Conservation (phyloP, 2,113 vertebrate species). For the Grus americana region DNA sequence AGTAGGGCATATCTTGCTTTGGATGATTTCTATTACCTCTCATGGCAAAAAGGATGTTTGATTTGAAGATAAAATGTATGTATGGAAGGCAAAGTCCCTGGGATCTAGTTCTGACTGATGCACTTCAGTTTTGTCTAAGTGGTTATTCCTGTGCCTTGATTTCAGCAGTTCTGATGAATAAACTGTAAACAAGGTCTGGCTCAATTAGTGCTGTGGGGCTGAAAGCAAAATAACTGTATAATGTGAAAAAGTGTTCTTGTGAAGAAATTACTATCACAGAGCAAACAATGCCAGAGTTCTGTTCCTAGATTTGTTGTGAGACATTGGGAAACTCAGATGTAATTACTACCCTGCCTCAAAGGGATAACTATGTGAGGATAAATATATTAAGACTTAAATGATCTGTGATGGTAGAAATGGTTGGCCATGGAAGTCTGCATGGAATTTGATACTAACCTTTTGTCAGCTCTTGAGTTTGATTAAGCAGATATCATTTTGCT, state of each 20-base stretch:
- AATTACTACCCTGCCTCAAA: slow-evolving; percentile 18
- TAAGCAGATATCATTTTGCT: background rate
- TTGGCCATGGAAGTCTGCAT: background rate
- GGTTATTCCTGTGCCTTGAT: background rate
- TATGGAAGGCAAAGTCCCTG: background rate
- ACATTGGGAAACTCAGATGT: background rate
- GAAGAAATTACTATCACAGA: background rate
- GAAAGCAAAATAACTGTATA: background rate
- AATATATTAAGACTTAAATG: slow-evolving; percentile 2
- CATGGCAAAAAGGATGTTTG: background rate
- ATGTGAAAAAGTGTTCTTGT: background rate
- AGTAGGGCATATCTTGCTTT: background rate
- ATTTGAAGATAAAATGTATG: background rate
- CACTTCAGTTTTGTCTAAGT: background rate
- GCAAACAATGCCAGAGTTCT: background rate
- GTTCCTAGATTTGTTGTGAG: slow-evolving; percentile 26
- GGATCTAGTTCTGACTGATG: background rate
- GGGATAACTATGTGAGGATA: slow-evolving; percentile 3
- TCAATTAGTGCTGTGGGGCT: background rate
- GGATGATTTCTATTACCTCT: background rate
- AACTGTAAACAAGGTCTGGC: slow-evolving; percentile 21
- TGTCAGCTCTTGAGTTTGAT: background rate
- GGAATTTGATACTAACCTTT: background rate
- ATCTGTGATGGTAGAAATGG: background rate
- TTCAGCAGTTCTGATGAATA: slow-evolving; percentile 4